These are phyloP conservation scores for Archocentrus centrarchus DNA, from an alignment of 2,113 vertebrate genomes.

Conservation along the genomic window DNA sequence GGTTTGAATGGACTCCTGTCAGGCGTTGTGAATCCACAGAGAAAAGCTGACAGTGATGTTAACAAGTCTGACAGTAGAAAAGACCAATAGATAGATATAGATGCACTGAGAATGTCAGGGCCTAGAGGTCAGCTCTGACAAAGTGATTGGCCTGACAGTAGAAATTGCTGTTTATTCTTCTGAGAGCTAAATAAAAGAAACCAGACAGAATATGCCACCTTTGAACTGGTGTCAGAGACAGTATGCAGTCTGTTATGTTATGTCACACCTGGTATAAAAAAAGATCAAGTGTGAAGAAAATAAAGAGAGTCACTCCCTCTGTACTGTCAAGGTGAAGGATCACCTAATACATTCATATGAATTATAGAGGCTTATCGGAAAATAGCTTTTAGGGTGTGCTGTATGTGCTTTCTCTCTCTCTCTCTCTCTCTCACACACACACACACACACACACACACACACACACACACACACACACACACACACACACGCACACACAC, in stretches of 20 bases:
- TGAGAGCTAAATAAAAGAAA: slow-evolving; percentile 13
- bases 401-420: not conserved
- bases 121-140: slow-evolving; percentile 15
- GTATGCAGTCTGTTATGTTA: slow-evolving; percentile 13
- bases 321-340: slow-evolving; percentile 27
- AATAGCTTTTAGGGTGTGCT: not conserved
- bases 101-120: slow-evolving; percentile 18
- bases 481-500: too few species aligned
- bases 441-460: too few species aligned
- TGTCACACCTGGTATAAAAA: slow-evolving; percentile 20
- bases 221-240: slow-evolving; percentile 25
- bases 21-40: slow-evolving; percentile 20
- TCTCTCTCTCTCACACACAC: too few species aligned
- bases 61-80: slow-evolving; percentile 50
- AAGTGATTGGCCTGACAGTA: slow-evolving; percentile 35
- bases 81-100: slow-evolving; percentile 23
- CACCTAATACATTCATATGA: slow-evolving; percentile 20
- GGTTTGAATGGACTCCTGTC: slow-evolving; percentile 53
- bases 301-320: not conserved
- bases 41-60: slow-evolving; percentile 58
- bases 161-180: slow-evolving; percentile 28
- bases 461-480: too few species aligned
- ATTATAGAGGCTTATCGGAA: not conserved
- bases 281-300: not conserved
- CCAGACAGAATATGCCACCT: not conserved